Evolutionary conservation across 2,888 invertebrate genomes (phyloP), one percentile per base, ranked within the genome.

Genomic region (Conistra vaccinii): DNA sequence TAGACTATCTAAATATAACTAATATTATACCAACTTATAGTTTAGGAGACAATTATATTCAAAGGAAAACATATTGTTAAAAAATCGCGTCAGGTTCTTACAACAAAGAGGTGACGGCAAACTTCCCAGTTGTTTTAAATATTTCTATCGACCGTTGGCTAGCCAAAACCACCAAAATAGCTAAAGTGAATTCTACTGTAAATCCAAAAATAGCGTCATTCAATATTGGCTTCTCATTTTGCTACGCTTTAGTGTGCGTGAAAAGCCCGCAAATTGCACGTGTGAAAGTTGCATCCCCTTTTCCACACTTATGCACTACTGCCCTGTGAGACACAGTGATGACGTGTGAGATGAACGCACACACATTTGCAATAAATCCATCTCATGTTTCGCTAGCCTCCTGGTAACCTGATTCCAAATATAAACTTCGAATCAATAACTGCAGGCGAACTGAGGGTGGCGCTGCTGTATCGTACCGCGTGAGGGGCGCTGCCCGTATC

Each of bases 401-500:
- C 80, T 82, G 20, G 84, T 82, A 66, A 2, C 10, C 12, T 2
- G 23, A 39, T 48, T 57, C 26, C n/a, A 9, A 23, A 4, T 29
- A 23, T 60, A 45, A 65, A 29, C 9, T 32, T 61, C 26, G 20
- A 48, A 84, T 80, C 83, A 75, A 83, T 82, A 82, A 58, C 32
- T 75, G 63, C 63, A 57, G 26, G 20, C 20, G 51, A 67, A 58
- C 35, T 42, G 53, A 57, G 23, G 65, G 51, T 73, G 74, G 79
- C 71, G 79, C 81, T 78, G 67, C 51, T 48, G 42, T 32, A 12
- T 2, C 2, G 29, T 23, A 23, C 51, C 14, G 23, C 9, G 32
- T 17, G 14, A 23, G 48, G 23, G 29, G 4, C 7, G 32, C 69
- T 39, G 23, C 26, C 23, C 35, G 10, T 10, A 29, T 29, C 14